Evolutionary conservation across 2,113 vertebrate species (phyloP), one percentile per base, ranked within the genome.

Genomic region (Anarrhichthys ocellatus): DNA sequence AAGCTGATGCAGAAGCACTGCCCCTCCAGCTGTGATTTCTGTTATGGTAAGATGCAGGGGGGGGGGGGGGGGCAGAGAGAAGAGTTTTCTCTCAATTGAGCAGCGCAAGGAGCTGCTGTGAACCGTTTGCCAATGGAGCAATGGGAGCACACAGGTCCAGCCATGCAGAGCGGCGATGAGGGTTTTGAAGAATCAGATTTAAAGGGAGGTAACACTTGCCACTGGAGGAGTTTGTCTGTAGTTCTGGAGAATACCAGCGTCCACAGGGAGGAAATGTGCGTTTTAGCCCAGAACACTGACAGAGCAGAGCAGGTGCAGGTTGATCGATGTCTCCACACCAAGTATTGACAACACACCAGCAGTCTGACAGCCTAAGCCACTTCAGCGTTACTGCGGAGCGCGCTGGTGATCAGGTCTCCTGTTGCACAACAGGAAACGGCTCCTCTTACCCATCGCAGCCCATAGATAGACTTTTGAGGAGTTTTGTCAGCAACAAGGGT

Each of bases 1-100:
- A 95, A 88, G 85, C 82, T 99, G 81, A 99, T 99, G 98, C 96
- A 97, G 92, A 97, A 98, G 90, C 96, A 98, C 83, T 99, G 98
- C 78, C 98, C 98, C 0, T 95, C 95, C 81, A 97, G 96, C 95
- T 99, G 98, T 9, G 97, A 99, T 93, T 99, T 99, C 95, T 99
- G 98, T 94, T 96, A 97, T 0, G 97, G 98, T 99, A 96, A 80
- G 95, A 89, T 5, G 10, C 78, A 68, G 46, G 4, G 17, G 46
- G 1, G 1, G 17, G 4, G 42, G 42, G 42, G 42, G 3, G 10
- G 4, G 5, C n/a, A 52, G 6, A 1, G 8, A n/a, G 22, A n/a
- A 22, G 15, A 52, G 46, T 75, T 86, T 88, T 91, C 83, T 83
- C 72, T 89, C 81, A 79, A 73, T 81, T 78, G 85, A 87, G 78